Percentiles rank a stretch among this genome's conserved stretches.
Evolutionary conservation across 2,888 invertebrate species (phyloP).

Genomic region (Drosophila algonquin): DNA sequence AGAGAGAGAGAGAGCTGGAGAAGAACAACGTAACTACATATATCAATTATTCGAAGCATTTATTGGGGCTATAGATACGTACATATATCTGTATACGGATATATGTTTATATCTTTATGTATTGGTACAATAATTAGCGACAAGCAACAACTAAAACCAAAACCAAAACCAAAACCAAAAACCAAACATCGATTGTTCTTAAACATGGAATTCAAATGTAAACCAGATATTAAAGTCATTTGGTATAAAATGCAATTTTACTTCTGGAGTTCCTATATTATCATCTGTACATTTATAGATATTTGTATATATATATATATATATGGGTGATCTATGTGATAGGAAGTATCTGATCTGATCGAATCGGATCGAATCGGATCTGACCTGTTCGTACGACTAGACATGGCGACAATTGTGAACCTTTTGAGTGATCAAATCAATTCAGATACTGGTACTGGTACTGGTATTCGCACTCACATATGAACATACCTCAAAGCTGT

Average conservation of each 20-base stretch:
- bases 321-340: constrained; percentile 15
- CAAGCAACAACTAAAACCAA: constrained; percentile 49
- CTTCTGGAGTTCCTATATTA: constrained; percentile 46
- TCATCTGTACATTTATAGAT: constrained; percentile 15
- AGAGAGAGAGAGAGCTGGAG: background rate
- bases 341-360: background rate
- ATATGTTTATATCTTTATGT: constrained; percentile 45
- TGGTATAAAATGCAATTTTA: constrained; percentile 66
- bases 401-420: no score
- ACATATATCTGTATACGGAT: constrained; percentile 39
- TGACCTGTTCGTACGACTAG: no score
- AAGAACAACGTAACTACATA: constrained; percentile 67
- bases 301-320: constrained; percentile 7
- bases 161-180: constrained; percentile 23
- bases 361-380: background rate
- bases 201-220: constrained; percentile 72
- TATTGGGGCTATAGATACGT: constrained; percentile 64
- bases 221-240: constrained; percentile 72
- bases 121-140: constrained; percentile 80
- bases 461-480: no score
- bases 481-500: no score
- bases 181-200: constrained; percentile 76
- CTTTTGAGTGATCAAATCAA: no score
- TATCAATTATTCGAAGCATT: constrained; percentile 83
- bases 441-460: no score